Percentiles rank a stretch among this genome's conserved stretches.
These are phyloP conservation scores for Pecten maximus DNA, from an alignment of 2,888 invertebrate genomes.

Conservation along the genomic window DNA sequence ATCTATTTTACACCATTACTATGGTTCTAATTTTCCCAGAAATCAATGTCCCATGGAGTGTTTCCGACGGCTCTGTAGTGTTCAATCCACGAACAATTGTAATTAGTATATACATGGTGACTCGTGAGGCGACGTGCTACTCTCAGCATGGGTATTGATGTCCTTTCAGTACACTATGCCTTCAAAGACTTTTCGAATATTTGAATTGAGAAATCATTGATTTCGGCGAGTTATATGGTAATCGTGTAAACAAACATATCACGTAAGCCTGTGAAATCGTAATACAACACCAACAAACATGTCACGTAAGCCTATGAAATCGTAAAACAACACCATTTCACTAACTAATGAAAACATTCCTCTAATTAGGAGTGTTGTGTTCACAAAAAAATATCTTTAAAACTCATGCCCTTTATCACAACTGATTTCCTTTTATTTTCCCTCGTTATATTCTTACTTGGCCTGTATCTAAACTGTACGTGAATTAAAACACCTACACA, in stretches of 20 bases:
- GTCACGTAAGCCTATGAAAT: neutral
- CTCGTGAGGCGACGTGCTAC: neutral
- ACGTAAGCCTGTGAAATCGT: neutral
- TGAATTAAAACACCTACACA: too few relatives aligned
- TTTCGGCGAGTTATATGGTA: neutral
- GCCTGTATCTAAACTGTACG: too few relatives aligned
- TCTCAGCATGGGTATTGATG: neutral
- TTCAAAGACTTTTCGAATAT: neutral
- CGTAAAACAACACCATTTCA: neutral
- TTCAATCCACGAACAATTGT: neutral
- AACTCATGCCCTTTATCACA: neutral
- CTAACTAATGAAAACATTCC: neutral
- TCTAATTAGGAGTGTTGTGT: neutral
- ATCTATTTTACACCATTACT: neutral
- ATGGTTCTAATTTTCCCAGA: neutral
- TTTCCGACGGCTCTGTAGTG: neutral
- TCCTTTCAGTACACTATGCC: neutral
- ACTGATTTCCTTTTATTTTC: neutral
- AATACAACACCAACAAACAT: neutral
- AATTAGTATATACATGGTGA: neutral
- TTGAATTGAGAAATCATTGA: neutral
- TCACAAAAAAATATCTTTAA: neutral
- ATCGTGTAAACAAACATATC: neutral
- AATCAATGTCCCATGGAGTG: neutral
- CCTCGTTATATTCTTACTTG: too few relatives aligned